phyloP scores from a whole-genome alignment of 2,888 invertebrate species.

The Scelioninae gen. 1 region DNA sequence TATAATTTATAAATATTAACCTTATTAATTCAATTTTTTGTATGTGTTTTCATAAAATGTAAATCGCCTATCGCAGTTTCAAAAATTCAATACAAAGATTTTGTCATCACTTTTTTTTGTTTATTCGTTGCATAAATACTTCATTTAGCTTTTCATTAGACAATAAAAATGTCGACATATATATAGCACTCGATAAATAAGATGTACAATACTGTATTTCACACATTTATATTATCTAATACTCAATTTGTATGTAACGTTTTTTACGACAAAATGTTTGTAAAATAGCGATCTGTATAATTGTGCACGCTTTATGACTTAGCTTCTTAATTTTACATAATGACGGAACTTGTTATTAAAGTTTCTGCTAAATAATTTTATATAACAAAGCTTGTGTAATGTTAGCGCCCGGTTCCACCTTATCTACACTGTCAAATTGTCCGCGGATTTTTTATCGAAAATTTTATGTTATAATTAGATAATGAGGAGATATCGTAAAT shows the following conservation, averaged over 20 bases:
- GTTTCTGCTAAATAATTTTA: slow-evolving; percentile 56
- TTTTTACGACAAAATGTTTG: slow-evolving; percentile 41
- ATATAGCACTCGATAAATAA: neutral
- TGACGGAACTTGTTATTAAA: slow-evolving; percentile 47
- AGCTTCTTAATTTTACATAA: slow-evolving; percentile 62
- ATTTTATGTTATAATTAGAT: slow-evolving; percentile 57
- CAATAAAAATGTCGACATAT: neutral
- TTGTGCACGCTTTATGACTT: slow-evolving; percentile 43
- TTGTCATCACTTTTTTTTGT: no score
- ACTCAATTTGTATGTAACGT: slow-evolving; percentile 39
- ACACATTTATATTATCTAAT: slow-evolving; percentile 33
- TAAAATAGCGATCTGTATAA: slow-evolving; percentile 41
- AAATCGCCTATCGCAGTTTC: no score
- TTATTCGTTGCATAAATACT: no score
- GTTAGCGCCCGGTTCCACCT: slow-evolving; percentile 24
- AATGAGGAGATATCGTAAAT: slow-evolving; percentile 36
- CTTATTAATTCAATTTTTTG: no score
- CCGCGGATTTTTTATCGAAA: slow-evolving; percentile 27
- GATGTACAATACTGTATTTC: slow-evolving; percentile 7
- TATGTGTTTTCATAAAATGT: no score
- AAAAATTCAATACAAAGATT: no score
- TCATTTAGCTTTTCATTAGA: no score
- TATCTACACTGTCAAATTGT: slow-evolving; percentile 24
- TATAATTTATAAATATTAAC: no score
- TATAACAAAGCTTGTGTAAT: slow-evolving; percentile 56